Evolutionary conservation across 1,140 invertebrate genomes (phyloP).

Genomic region (Pygmarrhopalites habei): DNA sequence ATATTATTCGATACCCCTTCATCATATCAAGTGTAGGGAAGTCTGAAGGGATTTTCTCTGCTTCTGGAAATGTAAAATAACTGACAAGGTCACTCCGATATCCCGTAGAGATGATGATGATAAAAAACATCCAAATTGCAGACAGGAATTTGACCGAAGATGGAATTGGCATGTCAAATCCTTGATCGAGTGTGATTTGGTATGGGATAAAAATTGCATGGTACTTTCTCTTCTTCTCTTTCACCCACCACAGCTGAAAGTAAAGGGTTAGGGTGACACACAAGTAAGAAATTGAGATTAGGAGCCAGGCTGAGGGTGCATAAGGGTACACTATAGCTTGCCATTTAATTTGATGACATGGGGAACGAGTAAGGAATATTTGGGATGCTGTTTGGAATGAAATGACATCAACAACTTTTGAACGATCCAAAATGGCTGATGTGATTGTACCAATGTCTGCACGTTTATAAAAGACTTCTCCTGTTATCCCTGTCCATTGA

Average conservation of each 20-base stretch:
- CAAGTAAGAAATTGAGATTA: conserved; percentile 10
- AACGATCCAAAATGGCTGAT: conserved; percentile 9
- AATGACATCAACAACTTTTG: conserved; percentile 25
- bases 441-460: conserved; percentile 26
- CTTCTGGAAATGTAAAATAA: neutral
- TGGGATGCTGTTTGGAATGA: conserved; percentile 12
- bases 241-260: neutral
- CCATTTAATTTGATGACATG: conserved; percentile 18
- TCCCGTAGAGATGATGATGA: conserved; percentile 14
- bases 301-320: conserved; percentile 11
- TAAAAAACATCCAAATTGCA: conserved; percentile 29
- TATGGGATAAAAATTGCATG: conserved; percentile 25
- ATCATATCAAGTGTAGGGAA: neutral
- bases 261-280: conserved; percentile 1
- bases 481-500: conserved; percentile 23
- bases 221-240: neutral
- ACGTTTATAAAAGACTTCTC: conserved; percentile 19
- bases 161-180: conserved; percentile 15
- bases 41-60: neutral
- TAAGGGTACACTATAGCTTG: conserved; percentile 22
- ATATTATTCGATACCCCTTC: neutral
- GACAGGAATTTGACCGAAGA: conserved; percentile 14
- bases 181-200: conserved; percentile 17
- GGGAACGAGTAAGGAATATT: conserved; percentile 20
- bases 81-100: conserved; percentile 7